Percentiles rank a stretch among this genome's conserved stretches.
Conservation (phyloP, 2,797 vertebrate species). For the Enteromius paludinosus region DNA sequence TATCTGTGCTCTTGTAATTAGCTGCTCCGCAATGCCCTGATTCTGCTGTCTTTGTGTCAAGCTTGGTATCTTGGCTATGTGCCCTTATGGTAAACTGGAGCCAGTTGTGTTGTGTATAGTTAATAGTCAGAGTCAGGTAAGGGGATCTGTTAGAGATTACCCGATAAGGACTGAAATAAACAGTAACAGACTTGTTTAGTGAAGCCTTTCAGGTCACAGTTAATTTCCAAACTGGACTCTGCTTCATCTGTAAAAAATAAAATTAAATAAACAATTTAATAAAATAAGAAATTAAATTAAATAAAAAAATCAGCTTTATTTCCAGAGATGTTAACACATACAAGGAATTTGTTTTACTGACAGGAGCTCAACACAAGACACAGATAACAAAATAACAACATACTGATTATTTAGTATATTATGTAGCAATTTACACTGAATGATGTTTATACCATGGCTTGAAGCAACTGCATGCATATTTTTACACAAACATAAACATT, state of each 20-base stretch:
- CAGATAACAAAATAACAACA: too few relatives aligned
- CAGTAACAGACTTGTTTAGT: slow-evolving; percentile 27
- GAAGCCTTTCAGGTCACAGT: slow-evolving; percentile 14
- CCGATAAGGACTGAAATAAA: slow-evolving; percentile 17
- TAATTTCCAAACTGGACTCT: slow-evolving; percentile 12
- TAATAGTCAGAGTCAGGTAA: slow-evolving; percentile 34
- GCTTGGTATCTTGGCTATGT: slow-evolving; percentile 40
- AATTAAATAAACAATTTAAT: too few relatives aligned
- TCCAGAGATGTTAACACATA: too few relatives aligned
- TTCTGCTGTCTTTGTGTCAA: slow-evolving; percentile 46
- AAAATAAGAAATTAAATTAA: too few relatives aligned
- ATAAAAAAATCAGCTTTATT: neutral
- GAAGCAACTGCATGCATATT: too few relatives aligned
- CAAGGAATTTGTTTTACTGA: too few relatives aligned
- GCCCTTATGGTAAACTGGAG: slow-evolving; percentile 40
- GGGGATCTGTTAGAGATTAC: slow-evolving; percentile 11
- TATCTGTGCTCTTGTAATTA: slow-evolving; percentile 58
- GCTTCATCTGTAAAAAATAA: too few relatives aligned
- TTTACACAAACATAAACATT: too few relatives aligned
- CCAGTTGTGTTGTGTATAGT: slow-evolving; percentile 30
- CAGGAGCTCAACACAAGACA: too few relatives aligned
- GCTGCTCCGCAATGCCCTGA: slow-evolving; percentile 44
- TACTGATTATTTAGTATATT: too few relatives aligned
- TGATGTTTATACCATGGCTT: too few relatives aligned
- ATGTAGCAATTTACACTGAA: too few relatives aligned